Evolutionary conservation across 2,797 vertebrate genomes (phyloP).

Genomic region (Acanthopagrus latus): DNA sequence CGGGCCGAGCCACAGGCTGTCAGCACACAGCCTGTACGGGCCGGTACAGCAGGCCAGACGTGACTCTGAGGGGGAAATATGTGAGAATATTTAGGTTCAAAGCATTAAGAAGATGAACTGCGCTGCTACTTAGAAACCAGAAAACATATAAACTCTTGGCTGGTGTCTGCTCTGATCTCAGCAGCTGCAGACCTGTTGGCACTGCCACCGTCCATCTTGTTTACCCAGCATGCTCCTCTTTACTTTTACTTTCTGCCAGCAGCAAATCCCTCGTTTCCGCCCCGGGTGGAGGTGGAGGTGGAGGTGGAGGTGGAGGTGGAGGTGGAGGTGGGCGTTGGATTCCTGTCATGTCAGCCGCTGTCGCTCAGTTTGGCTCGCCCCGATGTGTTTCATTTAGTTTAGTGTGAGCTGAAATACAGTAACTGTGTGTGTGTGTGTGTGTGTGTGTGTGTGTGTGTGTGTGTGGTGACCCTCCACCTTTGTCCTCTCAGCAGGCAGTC

Average conservation of each 20-base stretch:
- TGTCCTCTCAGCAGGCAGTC: constrained; percentile 48
- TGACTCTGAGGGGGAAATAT: background rate
- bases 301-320: background rate
- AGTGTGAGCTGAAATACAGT: constrained; percentile 40
- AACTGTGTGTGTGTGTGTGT: too few species aligned
- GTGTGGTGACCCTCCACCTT: constrained; percentile 51
- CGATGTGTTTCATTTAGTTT: constrained; percentile 48
- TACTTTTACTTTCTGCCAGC: background rate
- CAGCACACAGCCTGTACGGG: background rate
- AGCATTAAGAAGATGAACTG: too few species aligned
- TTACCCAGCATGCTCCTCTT: constrained; percentile 26
- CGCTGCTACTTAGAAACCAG: too few species aligned
- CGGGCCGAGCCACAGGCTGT: background rate
- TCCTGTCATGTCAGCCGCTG: constrained; percentile 38
- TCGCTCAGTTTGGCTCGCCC: constrained; percentile 17
- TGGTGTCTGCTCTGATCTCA: constrained; percentile 16
- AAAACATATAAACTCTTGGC: background rate
- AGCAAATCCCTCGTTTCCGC: constrained; percentile 41
- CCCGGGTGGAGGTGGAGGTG: too few species aligned
- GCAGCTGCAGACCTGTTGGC: constrained; percentile 28
- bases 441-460: constrained; percentile 21
- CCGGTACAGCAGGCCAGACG: background rate
- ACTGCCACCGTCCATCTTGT: constrained; percentile 12
- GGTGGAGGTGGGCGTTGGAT: constrained; percentile 19
- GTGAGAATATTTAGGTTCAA: too few species aligned